Conservation (phyloP, 2,888 invertebrate genomes). For the Ornithoptera priamus region DNA sequence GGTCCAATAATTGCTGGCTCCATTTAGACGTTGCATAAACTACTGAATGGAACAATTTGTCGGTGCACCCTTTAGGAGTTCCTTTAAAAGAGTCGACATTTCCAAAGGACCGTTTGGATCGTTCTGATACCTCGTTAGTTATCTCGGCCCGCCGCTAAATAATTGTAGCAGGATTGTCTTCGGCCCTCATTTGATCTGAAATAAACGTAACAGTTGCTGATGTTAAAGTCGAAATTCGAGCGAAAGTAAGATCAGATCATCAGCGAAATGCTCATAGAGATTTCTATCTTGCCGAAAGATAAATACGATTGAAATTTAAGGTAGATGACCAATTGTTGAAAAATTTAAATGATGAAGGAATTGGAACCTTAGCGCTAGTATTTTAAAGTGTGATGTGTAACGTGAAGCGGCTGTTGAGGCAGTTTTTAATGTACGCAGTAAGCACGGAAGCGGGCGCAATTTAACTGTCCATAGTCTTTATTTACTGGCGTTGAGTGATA, state of each 20-base stretch:
- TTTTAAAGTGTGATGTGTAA: slow-evolving; percentile 39
- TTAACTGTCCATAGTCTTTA: slow-evolving; percentile 63
- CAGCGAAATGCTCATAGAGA: slow-evolving; percentile 41
- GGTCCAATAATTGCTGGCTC: slow-evolving; percentile 57
- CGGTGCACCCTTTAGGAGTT: slow-evolving; percentile 64
- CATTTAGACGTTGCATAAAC: slow-evolving; percentile 58
- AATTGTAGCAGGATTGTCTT: slow-evolving; percentile 64
- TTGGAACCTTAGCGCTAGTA: slow-evolving; percentile 37
- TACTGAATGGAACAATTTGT: slow-evolving; percentile 75
- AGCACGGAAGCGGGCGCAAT: slow-evolving; percentile 62
- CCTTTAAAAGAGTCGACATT: slow-evolving; percentile 58
- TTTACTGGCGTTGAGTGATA: slow-evolving; percentile 64
- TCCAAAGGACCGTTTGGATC: slow-evolving; percentile 65
- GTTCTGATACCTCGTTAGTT: slow-evolving; percentile 74
- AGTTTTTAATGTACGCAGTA: slow-evolving; percentile 48
- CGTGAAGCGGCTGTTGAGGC: slow-evolving; percentile 30
- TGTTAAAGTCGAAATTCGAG: slow-evolving; percentile 38
- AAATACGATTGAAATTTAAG: slow-evolving; percentile 54
- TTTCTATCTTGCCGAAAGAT: slow-evolving; percentile 50
- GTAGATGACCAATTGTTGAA: slow-evolving; percentile 39
- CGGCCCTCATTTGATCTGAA: slow-evolving; percentile 33
- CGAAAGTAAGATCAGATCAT: slow-evolving; percentile 13
- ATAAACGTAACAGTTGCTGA: slow-evolving; percentile 33
- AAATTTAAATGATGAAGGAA: slow-evolving; percentile 31
- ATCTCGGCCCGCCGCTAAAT: slow-evolving; percentile 67